These are phyloP conservation scores for Automeris io DNA, from an alignment of 2,888 invertebrate genomes.

Conservation along the genomic window DNA sequence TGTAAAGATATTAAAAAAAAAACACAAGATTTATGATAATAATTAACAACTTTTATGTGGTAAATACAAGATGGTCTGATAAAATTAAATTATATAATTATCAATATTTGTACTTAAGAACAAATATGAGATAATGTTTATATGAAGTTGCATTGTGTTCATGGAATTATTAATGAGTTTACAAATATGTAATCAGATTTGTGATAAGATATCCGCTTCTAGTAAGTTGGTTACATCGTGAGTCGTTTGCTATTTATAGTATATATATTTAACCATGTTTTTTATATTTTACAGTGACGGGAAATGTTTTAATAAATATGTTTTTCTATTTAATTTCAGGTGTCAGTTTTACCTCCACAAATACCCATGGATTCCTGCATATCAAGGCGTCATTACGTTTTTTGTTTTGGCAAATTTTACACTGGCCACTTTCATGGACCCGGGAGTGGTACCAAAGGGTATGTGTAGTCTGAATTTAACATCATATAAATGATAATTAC, in stretches of 20 bases:
- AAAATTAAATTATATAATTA: not conserved
- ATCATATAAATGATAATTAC: no score
- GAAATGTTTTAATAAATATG: not conserved
- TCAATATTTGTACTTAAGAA: not conserved
- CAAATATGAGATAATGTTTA: not conserved
- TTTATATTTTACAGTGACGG: no score
- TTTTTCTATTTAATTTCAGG: conserved; percentile 71
- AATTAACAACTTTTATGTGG: not conserved
- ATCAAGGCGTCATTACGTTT: conserved; percentile 96
- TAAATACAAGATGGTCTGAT: not conserved
- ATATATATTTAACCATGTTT: no score
- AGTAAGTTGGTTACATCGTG: no score
- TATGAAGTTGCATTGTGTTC: not conserved
- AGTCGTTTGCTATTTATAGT: no score
- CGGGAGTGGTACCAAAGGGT: conserved; percentile 99
- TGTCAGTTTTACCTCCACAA: conserved; percentile 90
- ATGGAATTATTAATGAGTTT: not conserved
- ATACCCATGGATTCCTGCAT: conserved; percentile 93
- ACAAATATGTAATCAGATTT: not conserved
- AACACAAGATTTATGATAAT: no score
- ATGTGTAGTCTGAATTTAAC: no score
- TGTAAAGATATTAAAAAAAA: no score
- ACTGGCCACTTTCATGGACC: conserved; percentile 99
- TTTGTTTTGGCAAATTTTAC: conserved; percentile 99
- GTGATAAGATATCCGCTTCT: not conserved